Evolutionary conservation across 2,797 vertebrate genomes (phyloP).

Genomic region (Rhincodon typus): DNA sequence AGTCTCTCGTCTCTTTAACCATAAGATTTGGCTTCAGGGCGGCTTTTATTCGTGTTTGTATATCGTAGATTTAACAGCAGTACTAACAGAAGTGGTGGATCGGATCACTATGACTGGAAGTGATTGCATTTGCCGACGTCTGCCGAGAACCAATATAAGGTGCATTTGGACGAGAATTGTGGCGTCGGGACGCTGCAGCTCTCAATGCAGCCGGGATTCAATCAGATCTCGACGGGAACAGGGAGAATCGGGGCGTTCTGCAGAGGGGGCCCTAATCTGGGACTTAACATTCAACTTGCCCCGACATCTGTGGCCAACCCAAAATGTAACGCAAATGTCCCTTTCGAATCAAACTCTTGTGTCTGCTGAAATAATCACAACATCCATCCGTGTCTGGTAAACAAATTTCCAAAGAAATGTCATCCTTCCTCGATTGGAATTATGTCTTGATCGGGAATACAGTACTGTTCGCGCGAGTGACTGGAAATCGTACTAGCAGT

Average conservation of each 20-base stretch:
- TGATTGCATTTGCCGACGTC: not conserved
- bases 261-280: not conserved
- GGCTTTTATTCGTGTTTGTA: not conserved
- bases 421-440: not conserved
- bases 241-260: not conserved
- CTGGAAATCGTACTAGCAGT: not conserved
- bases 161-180: not conserved
- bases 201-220: not conserved
- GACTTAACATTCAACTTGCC: not conserved
- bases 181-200: too few relatives aligned
- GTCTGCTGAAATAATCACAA: not conserved
- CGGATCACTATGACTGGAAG: not conserved
- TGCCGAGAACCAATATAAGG: not conserved
- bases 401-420: not conserved
- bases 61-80: not conserved
- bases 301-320: not conserved
- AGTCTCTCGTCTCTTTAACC: not conserved
- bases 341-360: not conserved
- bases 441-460: not conserved
- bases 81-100: not conserved
- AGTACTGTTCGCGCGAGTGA: not conserved
- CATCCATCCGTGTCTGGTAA: not conserved
- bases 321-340: not conserved
- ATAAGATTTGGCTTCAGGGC: not conserved
- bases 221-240: not conserved